Conservation (phyloP, 2,888 invertebrate genomes). For the Lumbricus terrestris region DNA sequence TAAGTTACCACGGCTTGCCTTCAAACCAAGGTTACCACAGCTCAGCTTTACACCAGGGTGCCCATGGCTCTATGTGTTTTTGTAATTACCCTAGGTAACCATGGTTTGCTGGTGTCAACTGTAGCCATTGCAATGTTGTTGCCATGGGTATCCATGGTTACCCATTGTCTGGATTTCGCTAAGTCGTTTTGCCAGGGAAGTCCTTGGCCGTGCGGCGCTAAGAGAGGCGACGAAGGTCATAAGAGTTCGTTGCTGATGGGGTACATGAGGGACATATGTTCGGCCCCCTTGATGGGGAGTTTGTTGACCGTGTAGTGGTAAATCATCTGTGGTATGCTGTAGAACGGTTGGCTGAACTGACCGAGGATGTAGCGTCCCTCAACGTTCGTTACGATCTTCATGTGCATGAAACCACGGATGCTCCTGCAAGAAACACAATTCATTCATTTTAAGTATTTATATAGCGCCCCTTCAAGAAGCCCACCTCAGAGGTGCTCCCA, state of each 20-base stretch:
- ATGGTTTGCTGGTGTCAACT: not conserved
- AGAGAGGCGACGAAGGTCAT: conserved; percentile 31
- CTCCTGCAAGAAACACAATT: too few relatives aligned
- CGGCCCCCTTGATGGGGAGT: conserved; percentile 89
- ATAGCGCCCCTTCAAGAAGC: too few relatives aligned
- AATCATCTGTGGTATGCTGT: conserved; percentile 90
- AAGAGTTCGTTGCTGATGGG: conserved; percentile 66
- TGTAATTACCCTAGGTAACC: too few relatives aligned
- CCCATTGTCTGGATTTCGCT: too few relatives aligned
- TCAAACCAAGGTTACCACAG: not conserved
- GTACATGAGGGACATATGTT: conserved; percentile 90
- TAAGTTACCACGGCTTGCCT: not conserved
- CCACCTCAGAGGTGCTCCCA: too few relatives aligned
- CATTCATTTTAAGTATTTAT: too few relatives aligned
- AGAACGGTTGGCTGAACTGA: conserved; percentile 87
- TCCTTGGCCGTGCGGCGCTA: not conserved
- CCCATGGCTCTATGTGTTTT: too few relatives aligned
- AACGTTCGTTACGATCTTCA: conserved; percentile 75
- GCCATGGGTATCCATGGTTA: too few relatives aligned
- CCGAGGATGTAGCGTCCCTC: conserved; percentile 84
- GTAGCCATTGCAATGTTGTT: too few relatives aligned
- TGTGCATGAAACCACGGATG: conserved; percentile 92
- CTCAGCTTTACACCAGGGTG: not conserved
- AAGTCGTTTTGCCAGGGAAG: too few relatives aligned
- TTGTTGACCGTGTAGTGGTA: conserved; percentile 88